Conservation (phyloP, 2,888 invertebrate species). For the Dascillus cervinus region DNA sequence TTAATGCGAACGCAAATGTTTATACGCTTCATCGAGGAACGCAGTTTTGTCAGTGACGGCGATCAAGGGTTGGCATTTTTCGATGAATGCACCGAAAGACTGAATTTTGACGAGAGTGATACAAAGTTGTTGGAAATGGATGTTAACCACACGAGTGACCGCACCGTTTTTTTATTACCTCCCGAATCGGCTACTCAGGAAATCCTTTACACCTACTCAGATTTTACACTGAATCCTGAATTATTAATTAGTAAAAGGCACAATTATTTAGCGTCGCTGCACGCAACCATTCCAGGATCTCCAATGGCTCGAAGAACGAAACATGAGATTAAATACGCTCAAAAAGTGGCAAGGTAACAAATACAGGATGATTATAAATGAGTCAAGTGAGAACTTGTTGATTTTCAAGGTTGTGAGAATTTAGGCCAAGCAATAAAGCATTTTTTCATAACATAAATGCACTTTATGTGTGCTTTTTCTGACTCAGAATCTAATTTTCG, state of each 20-base stretch:
- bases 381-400: no score
- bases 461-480: no score
- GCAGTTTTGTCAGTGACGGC: conserved; percentile 96
- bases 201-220: conserved; percentile 54
- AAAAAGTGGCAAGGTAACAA: conserved; percentile 60
- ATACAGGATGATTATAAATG: no score
- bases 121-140: conserved; percentile 75
- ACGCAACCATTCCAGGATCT: conserved; percentile 59
- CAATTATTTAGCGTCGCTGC: conserved; percentile 34
- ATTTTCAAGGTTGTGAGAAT: no score
- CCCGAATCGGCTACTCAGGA: conserved; percentile 65
- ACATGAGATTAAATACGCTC: conserved; percentile 89
- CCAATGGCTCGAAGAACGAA: conserved; percentile 91
- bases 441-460: no score
- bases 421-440: no score
- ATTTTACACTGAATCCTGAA: conserved; percentile 55
- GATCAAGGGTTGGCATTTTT: conserved; percentile 94
- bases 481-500: no score
- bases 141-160: conserved; percentile 70
- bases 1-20: conserved; percentile 95
- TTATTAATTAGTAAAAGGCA: conserved; percentile 43
- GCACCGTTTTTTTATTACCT: conserved; percentile 91
- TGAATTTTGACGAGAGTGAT: conserved; percentile 49
- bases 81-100: conserved; percentile 91
- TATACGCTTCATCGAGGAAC: conserved; percentile 95